phyloP scores from a whole-genome alignment of 2,797 vertebrate genomes.

The Sorex maritimensis region DNA sequence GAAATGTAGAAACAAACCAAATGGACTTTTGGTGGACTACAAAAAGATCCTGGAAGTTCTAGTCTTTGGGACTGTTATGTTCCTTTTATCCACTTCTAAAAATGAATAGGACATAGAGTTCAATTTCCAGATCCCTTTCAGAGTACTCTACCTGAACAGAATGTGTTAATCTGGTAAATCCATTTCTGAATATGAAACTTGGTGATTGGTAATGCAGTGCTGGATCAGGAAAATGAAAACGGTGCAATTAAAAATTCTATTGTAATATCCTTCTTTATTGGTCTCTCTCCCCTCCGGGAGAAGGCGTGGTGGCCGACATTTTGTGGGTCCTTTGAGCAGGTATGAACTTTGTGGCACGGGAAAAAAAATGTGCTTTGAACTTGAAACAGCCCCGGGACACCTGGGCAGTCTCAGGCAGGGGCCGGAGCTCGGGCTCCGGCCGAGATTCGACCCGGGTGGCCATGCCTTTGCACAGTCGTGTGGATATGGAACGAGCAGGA shows the following conservation, averaged over 20 bases:
- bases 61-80: background rate
- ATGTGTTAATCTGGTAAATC: constrained; percentile 1
- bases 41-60: background rate
- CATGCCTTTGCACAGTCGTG: too few relatives aligned
- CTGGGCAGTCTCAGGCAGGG: too few relatives aligned
- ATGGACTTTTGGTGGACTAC: background rate
- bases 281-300: too few relatives aligned
- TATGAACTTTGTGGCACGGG: too few relatives aligned
- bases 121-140: constrained; percentile 31
- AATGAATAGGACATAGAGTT: constrained; percentile 48
- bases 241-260: background rate
- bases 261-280: too few relatives aligned
- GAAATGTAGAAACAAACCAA: background rate
- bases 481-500: too few relatives aligned
- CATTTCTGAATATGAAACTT: constrained; percentile 6
- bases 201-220: background rate
- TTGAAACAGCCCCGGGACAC: too few relatives aligned
- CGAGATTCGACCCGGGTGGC: too few relatives aligned
- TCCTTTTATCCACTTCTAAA: constrained; percentile 14
- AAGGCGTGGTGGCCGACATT: too few relatives aligned
- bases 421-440: too few relatives aligned
- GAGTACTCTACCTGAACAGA: constrained; percentile 4
- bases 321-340: too few relatives aligned
- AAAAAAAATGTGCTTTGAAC: too few relatives aligned
- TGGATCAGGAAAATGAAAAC: constrained; percentile 4